A percentile compares a stretch with the other conserved stretches of the same genome.
Conservation (phyloP, 2,113 vertebrate genomes). For the Chaetodon trifascialis region DNA sequence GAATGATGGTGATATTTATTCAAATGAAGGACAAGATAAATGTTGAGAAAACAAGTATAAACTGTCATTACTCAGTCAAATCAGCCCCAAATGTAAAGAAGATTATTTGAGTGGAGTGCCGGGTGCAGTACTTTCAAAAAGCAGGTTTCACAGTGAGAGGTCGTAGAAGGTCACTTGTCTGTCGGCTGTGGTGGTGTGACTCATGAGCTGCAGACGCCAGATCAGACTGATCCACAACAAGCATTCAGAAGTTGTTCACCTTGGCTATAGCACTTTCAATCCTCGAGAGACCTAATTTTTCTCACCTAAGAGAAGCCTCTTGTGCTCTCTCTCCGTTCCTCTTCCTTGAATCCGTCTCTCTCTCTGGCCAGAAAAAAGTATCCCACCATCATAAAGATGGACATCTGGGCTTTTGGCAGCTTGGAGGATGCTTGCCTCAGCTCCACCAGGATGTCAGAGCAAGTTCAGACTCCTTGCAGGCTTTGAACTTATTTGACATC, state of each 20-base stretch:
- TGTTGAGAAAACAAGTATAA: neutral
- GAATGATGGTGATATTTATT: neutral
- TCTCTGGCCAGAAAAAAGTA: neutral
- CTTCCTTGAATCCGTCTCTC: conserved; percentile 11
- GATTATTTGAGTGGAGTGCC: neutral
- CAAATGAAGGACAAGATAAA: neutral
- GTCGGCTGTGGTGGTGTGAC: conserved; percentile 21
- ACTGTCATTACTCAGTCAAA: conserved; percentile 15
- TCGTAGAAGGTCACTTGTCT: conserved; percentile 47
- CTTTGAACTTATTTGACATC: conserved; percentile 37
- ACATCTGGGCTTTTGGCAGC: conserved; percentile 57
- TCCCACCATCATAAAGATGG: conserved; percentile 42
- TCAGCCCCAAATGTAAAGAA: conserved; percentile 3
- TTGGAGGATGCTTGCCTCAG: conserved; percentile 35
- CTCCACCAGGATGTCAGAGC: conserved; percentile 39
- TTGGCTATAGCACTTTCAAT: conserved; percentile 37
- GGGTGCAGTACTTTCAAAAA: conserved; percentile 1
- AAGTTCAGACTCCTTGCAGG: conserved; percentile 45
- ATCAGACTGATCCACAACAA: conserved; percentile 34
- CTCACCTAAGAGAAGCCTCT: conserved; percentile 27
- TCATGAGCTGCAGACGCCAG: conserved; percentile 46
- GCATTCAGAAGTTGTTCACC: conserved; percentile 35
- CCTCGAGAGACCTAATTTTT: conserved; percentile 34
- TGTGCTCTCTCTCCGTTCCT: neutral
- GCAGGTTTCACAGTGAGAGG: conserved; percentile 19